A percentile compares a stretch with the other conserved stretches of the same genome.
These are phyloP conservation scores for Crossaster papposus DNA, from an alignment of 53 echinoderm and acorn worm species.

Conservation along the genomic window DNA sequence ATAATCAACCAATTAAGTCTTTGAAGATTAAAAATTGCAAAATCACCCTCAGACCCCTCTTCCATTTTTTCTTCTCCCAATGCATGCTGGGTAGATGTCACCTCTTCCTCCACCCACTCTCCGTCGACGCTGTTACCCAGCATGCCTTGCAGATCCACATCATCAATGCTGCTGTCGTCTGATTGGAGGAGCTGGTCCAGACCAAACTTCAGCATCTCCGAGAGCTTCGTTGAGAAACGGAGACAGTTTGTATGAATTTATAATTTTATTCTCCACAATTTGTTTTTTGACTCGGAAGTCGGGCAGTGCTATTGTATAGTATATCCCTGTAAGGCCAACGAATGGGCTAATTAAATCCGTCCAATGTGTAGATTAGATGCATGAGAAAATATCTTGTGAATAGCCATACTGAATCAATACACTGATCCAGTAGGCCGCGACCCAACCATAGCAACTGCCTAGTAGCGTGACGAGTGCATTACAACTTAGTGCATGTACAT, in stretches of 20 bases:
- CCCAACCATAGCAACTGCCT: too few relatives aligned
- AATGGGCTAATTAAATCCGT: too few relatives aligned
- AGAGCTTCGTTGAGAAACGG: conserved; percentile 63
- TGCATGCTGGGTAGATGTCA: conserved; percentile 58
- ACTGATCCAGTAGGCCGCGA: too few relatives aligned
- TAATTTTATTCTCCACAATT: not conserved
- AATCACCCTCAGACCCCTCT: not conserved
- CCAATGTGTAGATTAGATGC: too few relatives aligned
- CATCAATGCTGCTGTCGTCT: conserved; percentile 74
- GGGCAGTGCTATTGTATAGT: too few relatives aligned
- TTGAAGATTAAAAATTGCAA: not conserved
- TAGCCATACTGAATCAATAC: too few relatives aligned
- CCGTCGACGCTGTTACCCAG: conserved; percentile 83
- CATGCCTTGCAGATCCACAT: conserved; percentile 79
- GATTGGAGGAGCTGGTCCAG: conserved; percentile 89
- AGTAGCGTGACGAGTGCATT: too few relatives aligned
- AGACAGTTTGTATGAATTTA: not conserved
- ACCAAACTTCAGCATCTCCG: conserved; percentile 98
- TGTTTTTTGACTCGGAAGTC: not conserved
- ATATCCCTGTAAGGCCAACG: too few relatives aligned
- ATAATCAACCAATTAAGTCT: not conserved
- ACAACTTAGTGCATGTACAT: too few relatives aligned
- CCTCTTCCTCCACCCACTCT: conserved; percentile 84
- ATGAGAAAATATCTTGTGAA: too few relatives aligned
- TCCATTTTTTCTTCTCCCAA: conserved; percentile 68